These are phyloP conservation scores for Lepidurus packardi DNA, from an alignment of 1,140 invertebrate species.

Conservation along the genomic window DNA sequence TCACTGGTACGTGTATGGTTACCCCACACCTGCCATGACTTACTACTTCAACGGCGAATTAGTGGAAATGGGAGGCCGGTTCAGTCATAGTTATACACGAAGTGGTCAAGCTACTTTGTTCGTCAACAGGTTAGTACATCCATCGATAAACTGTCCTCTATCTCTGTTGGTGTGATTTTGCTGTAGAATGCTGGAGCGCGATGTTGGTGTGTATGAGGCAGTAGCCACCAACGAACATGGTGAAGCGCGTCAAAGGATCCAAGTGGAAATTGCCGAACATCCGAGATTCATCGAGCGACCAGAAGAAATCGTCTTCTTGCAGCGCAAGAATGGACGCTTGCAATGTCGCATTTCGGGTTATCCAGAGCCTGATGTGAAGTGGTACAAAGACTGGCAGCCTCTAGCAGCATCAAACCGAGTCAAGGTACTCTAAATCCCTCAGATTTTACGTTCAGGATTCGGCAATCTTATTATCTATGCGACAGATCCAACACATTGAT, in stretches of 20 bases:
- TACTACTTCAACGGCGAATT: constrained; percentile 79
- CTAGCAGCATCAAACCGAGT: constrained; percentile 69
- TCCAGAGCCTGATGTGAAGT: constrained; percentile 90
- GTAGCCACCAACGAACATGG: constrained; percentile 89
- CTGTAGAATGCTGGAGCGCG: constrained; percentile 71
- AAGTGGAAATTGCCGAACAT: constrained; percentile 81
- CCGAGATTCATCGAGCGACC: constrained; percentile 81
- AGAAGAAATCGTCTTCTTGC: constrained; percentile 71
- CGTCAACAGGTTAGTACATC: constrained; percentile 28
- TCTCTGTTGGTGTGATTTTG: background rate
- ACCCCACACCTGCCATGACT: constrained; percentile 81
- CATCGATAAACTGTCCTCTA: background rate
- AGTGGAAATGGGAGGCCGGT: constrained; percentile 69
- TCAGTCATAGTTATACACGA: constrained; percentile 75
- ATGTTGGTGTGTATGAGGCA: constrained; percentile 90
- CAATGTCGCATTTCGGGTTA: constrained; percentile 81
- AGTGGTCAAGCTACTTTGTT: constrained; percentile 65
- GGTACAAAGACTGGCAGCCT: constrained; percentile 95
- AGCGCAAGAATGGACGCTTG: constrained; percentile 64
- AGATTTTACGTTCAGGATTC: constrained; percentile 20
- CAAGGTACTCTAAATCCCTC: constrained; percentile 53
- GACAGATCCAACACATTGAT: constrained; percentile 63
- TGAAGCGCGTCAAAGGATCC: constrained; percentile 69
- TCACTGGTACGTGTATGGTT: constrained; percentile 88
- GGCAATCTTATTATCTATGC: no score